Base-by-base conservation (phyloP, 2,888 invertebrate genomes). In the Drosophila yooni region DNA sequence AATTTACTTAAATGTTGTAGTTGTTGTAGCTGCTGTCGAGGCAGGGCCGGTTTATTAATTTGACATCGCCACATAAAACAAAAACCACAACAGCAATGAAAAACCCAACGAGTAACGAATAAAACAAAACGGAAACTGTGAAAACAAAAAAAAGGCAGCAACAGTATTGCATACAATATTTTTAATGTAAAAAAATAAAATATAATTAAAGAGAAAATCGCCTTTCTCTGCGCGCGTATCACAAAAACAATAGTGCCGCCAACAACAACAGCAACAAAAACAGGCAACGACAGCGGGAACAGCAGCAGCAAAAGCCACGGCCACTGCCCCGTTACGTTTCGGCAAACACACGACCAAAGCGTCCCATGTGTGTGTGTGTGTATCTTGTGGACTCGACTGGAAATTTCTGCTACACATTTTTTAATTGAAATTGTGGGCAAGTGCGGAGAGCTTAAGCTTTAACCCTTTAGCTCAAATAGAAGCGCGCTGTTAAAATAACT, bases 261-360 rank as follows among this genome's bases (percentile, higher is more conserved):
- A 82, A 62, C 78, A 80, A 61, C 67, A 78, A 59, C 59, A 73
- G 38, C 53, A 57, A 50, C 60, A 61, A 78, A 68, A 78, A 63
- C 60, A 71, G 68, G 75, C 71, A 78, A 72, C 68, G 83, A 78
- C 82, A 80, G 76, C 71, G 73, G 75, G 80, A 76, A 86, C 51
- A 68, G 65, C 77, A 54, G 54, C 25, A 27, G 25, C 76, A 77
- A 72, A 68, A 81, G 83, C 88, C 76, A 87, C 85, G 79, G 88
- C 85, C 88, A 84, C 88, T 87, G 85, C 85, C 88, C 85, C 85
- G 85, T 85, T 85, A 85, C 85, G 85, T 85, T 85, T 85, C 85
- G 88, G 85, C 85, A 85, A 88, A 57, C 85, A 85, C 85, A 85
- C 74, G 53, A 74, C 60, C 56, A 75, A 71, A 72, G 65, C 76